Evolutionary conservation across 2,113 vertebrate species (phyloP), one percentile per base, ranked within the genome.

Genomic region (Solea solea): DNA sequence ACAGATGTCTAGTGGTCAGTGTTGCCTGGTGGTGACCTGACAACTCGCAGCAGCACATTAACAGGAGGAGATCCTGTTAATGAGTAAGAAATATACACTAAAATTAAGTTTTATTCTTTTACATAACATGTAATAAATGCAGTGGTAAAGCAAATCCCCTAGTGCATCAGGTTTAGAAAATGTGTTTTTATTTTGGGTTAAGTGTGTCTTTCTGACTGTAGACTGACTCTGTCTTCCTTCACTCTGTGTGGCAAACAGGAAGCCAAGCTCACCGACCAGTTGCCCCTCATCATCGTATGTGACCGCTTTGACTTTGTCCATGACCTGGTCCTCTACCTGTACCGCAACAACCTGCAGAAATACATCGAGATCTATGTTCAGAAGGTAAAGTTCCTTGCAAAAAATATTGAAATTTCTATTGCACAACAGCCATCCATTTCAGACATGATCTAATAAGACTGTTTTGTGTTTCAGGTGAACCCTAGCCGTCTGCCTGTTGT

Each of bases 361-460:
- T 99, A 99, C 76, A 99, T 99, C 69, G 97, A 99, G 92, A 99
- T 99, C 86, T 99, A 99, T 64, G 97, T 99, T 28, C 97, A 99
- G 88, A 99, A 99, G 95, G 97, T 99, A 90, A 90, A 92, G 46
- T 9, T 42, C 40, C 1, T 0, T 16, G 14, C 8, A 9, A 12
- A 11, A 16, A 6, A 25, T 2, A 7, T 57, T 34, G 5, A 41
- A 1, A 45, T 12, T 3, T 13, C 3, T 3, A 12, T 60, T 48
- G 3, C 21, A 21, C 15, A 13, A 7, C 10, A 40, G 11, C 0
- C 0, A 16, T 53, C 7, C 2, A 7, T 50, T 27, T 16, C 11
- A 46, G 40, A 42, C 21, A 28, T 14, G 21, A 34, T 4, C 8
- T n/a, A n/a, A 40, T 45, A 15, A 14, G 42, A 12, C 5, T 27